These are phyloP conservation scores for Zelostemma sp. DNA, from an alignment of 1,140 invertebrate genomes.

Conservation along the genomic window DNA sequence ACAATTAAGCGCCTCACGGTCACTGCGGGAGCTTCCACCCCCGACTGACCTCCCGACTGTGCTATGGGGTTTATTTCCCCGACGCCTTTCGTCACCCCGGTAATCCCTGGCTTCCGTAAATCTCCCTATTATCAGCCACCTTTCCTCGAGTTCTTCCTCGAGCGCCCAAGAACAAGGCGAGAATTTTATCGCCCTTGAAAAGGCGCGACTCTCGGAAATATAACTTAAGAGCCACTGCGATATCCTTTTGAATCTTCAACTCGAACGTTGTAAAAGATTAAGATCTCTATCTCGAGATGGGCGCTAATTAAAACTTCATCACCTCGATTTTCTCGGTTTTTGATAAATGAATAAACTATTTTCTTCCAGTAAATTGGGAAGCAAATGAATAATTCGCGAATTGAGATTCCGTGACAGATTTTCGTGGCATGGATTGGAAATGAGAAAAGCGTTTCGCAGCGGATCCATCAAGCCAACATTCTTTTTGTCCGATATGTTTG, in stretches of 20 bases:
- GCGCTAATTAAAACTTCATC: no score
- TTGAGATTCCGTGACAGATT: no score
- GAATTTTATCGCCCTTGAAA: constrained; percentile 12
- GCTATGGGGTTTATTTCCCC: constrained; percentile 11
- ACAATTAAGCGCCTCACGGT: constrained; percentile 55
- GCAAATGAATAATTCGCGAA: no score
- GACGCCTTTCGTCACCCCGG: constrained; percentile 4
- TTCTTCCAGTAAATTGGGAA: no score
- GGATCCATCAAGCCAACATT: background rate
- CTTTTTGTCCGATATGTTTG: constrained; percentile 13
- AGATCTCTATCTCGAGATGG: background rate
- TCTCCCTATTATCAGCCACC: constrained; percentile 21
- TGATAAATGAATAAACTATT: no score
- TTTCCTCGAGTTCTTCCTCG: constrained; percentile 15
- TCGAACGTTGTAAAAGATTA: background rate
- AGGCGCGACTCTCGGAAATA: constrained; percentile 5
- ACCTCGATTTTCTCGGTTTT: no score
- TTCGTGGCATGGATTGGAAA: no score
- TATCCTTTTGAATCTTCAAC: background rate
- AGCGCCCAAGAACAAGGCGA: background rate
- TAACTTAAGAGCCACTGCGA: background rate
- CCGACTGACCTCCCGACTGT: no score
- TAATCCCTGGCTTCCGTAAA: constrained; percentile 30
- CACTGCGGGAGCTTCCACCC: constrained; percentile 25
- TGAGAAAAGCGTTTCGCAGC: background rate